Base-by-base conservation (phyloP, 2,797 vertebrate genomes). In the Muraenolepis orangiensis region DNA sequence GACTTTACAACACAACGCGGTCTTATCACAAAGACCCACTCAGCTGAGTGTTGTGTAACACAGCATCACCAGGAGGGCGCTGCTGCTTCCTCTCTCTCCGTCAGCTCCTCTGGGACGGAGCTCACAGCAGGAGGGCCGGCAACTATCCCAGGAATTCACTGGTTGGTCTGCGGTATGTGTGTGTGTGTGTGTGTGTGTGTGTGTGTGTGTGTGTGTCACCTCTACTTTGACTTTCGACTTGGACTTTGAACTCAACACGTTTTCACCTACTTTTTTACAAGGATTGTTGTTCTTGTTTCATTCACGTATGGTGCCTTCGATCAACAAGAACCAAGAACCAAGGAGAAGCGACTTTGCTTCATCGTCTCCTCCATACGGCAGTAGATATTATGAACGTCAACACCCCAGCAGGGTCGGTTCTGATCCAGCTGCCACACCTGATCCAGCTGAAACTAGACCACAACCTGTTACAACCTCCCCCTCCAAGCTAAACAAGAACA, bases 61-160 rank as follows among this genome's bases (percentile, higher is more conserved):
- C 42, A 20, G 42, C 51, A n/a, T 10, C 8, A 57, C n/a, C 57
- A 64, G 57, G 23, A 64, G 32, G 32, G 57, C 12, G 2, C 13
- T 4, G 23, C 40, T 29, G 38, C 30, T 73, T 46, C 23, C 77
- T 80, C 67, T 79, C 72, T 70, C 70, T 32, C 73, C 73, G 73
- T 74, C 66, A 38, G 38, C 71, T 82, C 31, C 10, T 80, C 64
- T 73, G 66, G 13, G 66, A 29, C 6, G 66, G 30, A 16, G 30
- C 66, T 6, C 13, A 67, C 66, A 67, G 28, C 66, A 18, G 66
- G 66, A n/a, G 66, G 51, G 6, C 66, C 66, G 13, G 3, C 30
- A 87, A 84, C 78, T 83, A 92, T 91, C 79, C 78, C 11, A 86
- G 82, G 89, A 92, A 91, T 91, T 87, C 79, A 40, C 72, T 74